Conservation (phyloP, 2,888 invertebrate species). For the Trichogramma dendrolimi region DNA sequence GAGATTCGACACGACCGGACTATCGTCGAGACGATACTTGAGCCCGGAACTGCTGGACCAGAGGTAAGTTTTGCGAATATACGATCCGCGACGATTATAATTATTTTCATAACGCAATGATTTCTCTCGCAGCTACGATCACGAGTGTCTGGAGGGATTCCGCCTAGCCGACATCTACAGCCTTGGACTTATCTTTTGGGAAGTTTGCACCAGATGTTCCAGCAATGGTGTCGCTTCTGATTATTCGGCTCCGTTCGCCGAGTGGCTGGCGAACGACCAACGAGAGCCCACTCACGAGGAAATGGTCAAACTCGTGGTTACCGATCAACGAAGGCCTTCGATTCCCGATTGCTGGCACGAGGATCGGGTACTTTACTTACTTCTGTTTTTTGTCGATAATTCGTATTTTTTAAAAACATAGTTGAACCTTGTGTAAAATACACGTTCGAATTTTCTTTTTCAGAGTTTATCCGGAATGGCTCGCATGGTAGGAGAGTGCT, state of each 20-base stretch:
- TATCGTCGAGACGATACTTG: constrained; percentile 90
- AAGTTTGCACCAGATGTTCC: constrained; percentile 71
- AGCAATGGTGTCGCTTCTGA: constrained; percentile 70
- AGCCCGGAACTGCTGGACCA: constrained; percentile 89
- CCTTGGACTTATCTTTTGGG: constrained; percentile 86
- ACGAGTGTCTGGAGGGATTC: constrained; percentile 79
- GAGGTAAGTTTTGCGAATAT: constrained; percentile 43
- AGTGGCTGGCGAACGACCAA: constrained; percentile 64
- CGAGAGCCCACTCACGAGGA: constrained; percentile 78
- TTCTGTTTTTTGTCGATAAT: not conserved
- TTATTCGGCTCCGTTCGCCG: constrained; percentile 78
- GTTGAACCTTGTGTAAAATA: not conserved
- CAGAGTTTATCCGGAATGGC: constrained; percentile 76
- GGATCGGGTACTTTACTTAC: constrained; percentile 57
- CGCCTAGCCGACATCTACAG: constrained; percentile 87
- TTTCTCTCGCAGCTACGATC: constrained; percentile 62
- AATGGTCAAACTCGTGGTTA: constrained; percentile 88
- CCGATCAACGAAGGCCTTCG: constrained; percentile 76
- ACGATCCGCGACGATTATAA: not conserved
- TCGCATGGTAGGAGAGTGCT: constrained; percentile 80
- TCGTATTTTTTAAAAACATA: not conserved
- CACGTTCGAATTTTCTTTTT: constrained; percentile 10
- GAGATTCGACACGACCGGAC: constrained; percentile 55
- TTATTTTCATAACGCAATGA: not conserved
- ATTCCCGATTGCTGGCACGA: constrained; percentile 77